A percentile compares a stretch with the other conserved stretches of the same genome.
Conservation (phyloP, 1,140 invertebrate genomes). For the Apolygus lucorum region DNA sequence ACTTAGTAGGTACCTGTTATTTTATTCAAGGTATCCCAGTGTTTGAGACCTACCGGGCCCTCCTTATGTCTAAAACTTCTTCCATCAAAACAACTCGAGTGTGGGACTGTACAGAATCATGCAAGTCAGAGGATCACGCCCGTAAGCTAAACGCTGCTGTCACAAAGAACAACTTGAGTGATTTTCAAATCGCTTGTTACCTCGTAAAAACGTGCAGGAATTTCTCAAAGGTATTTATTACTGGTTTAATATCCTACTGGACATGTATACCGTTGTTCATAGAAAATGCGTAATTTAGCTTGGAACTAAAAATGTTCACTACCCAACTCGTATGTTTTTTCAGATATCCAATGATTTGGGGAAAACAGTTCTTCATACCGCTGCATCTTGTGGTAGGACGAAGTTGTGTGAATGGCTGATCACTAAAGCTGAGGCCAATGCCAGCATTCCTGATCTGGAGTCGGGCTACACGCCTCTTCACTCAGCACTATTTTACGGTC, state of each 20-base stretch:
- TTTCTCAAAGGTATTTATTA: slow-evolving; percentile 14
- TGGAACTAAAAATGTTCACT: background rate
- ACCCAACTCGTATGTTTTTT: background rate
- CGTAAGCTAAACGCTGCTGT: background rate
- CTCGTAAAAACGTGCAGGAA: slow-evolving; percentile 5
- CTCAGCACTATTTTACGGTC: slow-evolving; percentile 64
- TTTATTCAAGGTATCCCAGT: background rate
- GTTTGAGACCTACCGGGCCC: background rate
- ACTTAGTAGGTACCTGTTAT: background rate
- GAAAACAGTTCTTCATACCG: slow-evolving; percentile 56
- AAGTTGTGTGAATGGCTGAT: slow-evolving; percentile 58
- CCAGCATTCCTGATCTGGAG: slow-evolving; percentile 55
- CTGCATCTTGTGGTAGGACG: slow-evolving; percentile 54
- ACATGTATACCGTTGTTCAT: background rate
- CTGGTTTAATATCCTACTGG: background rate
- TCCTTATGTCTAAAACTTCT: background rate
- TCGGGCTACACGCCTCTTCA: slow-evolving; percentile 68
- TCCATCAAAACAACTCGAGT: background rate
- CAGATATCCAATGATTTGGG: slow-evolving; percentile 43
- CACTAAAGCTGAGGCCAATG: slow-evolving; percentile 46
- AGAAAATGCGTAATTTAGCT: background rate
- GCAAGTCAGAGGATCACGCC: background rate
- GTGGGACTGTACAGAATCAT: slow-evolving; percentile 13
- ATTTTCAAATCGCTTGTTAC: slow-evolving; percentile 9
- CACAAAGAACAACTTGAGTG: background rate